phyloP scores from a whole-genome alignment of 1,140 invertebrate species.

The Drosophila arawakana region DNA sequence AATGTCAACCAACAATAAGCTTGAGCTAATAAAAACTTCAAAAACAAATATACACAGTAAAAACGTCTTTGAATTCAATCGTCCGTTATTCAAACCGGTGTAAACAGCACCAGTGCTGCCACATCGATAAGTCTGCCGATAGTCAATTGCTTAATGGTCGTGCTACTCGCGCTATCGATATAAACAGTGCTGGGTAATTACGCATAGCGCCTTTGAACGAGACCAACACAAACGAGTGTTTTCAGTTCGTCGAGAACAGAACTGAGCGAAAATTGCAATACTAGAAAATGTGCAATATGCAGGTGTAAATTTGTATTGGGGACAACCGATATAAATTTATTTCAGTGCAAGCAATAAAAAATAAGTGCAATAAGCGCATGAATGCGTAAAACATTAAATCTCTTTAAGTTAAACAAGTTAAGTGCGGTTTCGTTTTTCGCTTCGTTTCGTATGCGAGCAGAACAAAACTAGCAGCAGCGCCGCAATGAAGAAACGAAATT shows the following conservation, averaged over 20 bases:
- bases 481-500: slow-evolving; percentile 70
- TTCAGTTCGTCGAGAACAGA: too few relatives aligned
- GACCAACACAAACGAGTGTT: too few relatives aligned
- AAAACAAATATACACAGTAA: slow-evolving; percentile 52
- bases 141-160: too few relatives aligned
- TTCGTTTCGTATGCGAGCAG: not conserved
- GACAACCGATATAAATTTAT: slow-evolving; percentile 34
- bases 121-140: not conserved
- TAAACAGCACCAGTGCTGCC: too few relatives aligned
- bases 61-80: not conserved
- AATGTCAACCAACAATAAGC: slow-evolving; percentile 74
- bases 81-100: not conserved
- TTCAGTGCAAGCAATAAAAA: slow-evolving; percentile 14
- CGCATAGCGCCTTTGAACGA: too few relatives aligned
- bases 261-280: slow-evolving; percentile 42
- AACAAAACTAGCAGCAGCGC: not conserved
- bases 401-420: not conserved
- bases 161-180: too few relatives aligned
- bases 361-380: slow-evolving; percentile 23
- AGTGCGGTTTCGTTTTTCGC: slow-evolving; percentile 3
- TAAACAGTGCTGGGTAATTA: too few relatives aligned
- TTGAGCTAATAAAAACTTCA: slow-evolving; percentile 72
- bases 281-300: slow-evolving; percentile 71
- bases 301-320: slow-evolving; percentile 54
- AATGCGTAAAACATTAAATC: slow-evolving; percentile 16